Base-by-base conservation (phyloP, 2,113 vertebrate genomes). In the Callionymus lyra region DNA sequence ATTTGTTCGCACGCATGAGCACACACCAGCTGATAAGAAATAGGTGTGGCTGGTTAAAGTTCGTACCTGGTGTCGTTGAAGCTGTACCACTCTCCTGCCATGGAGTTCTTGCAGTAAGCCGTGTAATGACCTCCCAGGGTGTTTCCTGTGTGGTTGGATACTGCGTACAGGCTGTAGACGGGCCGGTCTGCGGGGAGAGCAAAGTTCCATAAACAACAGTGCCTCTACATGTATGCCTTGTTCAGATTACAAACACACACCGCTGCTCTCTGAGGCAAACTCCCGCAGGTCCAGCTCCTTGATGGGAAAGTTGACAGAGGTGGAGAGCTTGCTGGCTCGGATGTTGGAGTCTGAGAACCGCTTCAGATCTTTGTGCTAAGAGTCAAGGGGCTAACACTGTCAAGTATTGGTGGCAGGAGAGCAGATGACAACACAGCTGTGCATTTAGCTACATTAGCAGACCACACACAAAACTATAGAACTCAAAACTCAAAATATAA, bases 101-200 rank as follows among this genome's bases (percentile, higher is more conserved):
- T 61, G 0, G 90, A 86, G 67, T 86, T 94, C 52, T 84, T 92
- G 79, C 94, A 97, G 80, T 90, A 97, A n/a, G 93, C 90, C 0
- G 93, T 98, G 72, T 98, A 97, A 53, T 98, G 94, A 32, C 94
- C 93, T 10, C 93, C 93, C 86, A 94, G 76, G 38, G 91, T 88
- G 65, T 90, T 96, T 52, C 94, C 94, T 0, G 88, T 89, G 86
- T 98, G 93, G 78, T 97, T 98, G 75, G 94, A 96, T 47, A 98
- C 87, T 0, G 93, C 91, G 0, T 94, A 98, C 59, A 98, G 86
- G 79, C 93, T 94, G 73, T 97, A 98, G 63, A 91, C 63, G 1
- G 88, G 71, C 0, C 90, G 88, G 56, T 87, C 93, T 97, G 82
- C 0, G 14, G 45, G 55, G 16, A 47, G 38, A 61, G 6, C 56